phyloP scores from a whole-genome alignment of 2,797 vertebrate genomes.

The Hippocampus kuda region DNA sequence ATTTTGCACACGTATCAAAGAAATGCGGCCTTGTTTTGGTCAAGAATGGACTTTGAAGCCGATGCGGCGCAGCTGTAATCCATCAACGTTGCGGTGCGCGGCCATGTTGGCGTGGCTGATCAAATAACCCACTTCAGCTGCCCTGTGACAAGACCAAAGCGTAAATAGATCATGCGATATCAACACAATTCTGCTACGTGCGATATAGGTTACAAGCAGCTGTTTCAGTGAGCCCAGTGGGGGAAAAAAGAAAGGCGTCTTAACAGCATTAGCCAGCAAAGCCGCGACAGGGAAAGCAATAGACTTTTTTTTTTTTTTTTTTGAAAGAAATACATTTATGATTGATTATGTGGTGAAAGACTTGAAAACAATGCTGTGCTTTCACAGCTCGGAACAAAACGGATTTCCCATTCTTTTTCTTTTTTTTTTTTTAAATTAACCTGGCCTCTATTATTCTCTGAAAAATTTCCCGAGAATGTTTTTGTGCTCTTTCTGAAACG shows the following conservation, averaged over 20 bases:
- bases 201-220: slow-evolving; percentile 41
- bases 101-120: slow-evolving; percentile 32
- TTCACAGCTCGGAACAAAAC: not conserved
- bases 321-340: slow-evolving; percentile 2
- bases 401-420: too few relatives aligned
- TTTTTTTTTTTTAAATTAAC: too few relatives aligned
- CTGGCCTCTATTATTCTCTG: too few relatives aligned
- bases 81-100: slow-evolving; percentile 32
- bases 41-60: slow-evolving; percentile 23
- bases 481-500: too few relatives aligned
- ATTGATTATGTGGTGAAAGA: slow-evolving; percentile 23
- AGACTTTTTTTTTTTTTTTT: not conserved
- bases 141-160: slow-evolving; percentile 25
- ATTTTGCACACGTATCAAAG: slow-evolving; percentile 24
- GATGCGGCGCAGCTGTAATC: slow-evolving; percentile 35
- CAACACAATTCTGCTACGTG: slow-evolving; percentile 38
- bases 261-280: slow-evolving; percentile 35
- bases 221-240: slow-evolving; percentile 30
- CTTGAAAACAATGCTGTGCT: slow-evolving; percentile 7
- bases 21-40: slow-evolving; percentile 19
- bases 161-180: slow-evolving; percentile 46
- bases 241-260: slow-evolving; percentile 20
- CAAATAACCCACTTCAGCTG: slow-evolving; percentile 35
- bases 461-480: too few relatives aligned
- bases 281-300: slow-evolving; percentile 18